Evolutionary conservation across 2,797 vertebrate species (phyloP).

Genomic region (Sebastes flavidus): DNA sequence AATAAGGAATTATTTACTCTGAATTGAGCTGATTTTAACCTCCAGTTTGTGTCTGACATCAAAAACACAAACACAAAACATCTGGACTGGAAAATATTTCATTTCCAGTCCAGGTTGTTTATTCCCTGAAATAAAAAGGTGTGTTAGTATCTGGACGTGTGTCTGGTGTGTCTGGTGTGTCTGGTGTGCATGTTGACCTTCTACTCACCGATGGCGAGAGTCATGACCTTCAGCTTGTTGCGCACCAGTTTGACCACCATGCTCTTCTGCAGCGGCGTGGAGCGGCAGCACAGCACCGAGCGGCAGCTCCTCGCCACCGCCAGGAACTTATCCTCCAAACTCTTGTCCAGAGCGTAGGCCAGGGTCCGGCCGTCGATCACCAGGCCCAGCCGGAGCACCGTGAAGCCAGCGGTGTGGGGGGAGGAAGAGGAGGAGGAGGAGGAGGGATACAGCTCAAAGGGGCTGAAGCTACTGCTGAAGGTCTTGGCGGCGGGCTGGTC

Average conservation of each 20-base stretch:
- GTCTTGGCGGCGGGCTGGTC: conserved; percentile 70
- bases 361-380: conserved; percentile 95
- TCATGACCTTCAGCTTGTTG: conserved; percentile 98
- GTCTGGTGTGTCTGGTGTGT: too few species aligned
- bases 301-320: conserved; percentile 89
- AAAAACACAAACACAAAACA: background rate
- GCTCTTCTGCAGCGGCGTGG: conserved; percentile 97
- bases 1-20: background rate
- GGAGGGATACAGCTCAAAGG: conserved; percentile 74
- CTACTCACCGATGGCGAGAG: conserved; percentile 80
- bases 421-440: conserved; percentile 63
- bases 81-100: background rate
- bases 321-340: conserved; percentile 93
- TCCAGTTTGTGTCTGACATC: background rate
- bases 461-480: conserved; percentile 71
- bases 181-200: too few species aligned
- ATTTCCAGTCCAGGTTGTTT: too few species aligned
- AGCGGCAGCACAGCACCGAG: conserved; percentile 94
- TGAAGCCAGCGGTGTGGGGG: conserved; percentile 61
- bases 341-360: conserved; percentile 91
- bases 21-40: background rate
- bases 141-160: too few species aligned
- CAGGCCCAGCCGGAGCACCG: conserved; percentile 86
- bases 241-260: conserved; percentile 97
- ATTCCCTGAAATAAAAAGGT: too few species aligned